Base-by-base conservation (phyloP, 2,888 invertebrate genomes). In the Cryptocephalus primarius region DNA sequence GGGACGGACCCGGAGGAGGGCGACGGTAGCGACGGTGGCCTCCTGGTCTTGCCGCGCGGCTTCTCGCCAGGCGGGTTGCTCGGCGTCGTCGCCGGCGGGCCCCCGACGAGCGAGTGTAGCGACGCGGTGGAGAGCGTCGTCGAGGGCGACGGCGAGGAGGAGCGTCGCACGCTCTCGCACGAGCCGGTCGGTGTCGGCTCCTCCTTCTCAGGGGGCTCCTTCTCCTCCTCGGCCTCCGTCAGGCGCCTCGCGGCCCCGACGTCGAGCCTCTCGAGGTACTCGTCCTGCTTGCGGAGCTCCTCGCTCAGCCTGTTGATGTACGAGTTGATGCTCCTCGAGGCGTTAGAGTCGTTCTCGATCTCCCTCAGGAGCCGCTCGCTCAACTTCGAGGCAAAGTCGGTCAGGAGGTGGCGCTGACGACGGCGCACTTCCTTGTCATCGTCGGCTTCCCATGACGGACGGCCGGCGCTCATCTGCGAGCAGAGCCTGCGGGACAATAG, bases 301-400 rank as follows among this genome's bases (percentile, higher is more conserved):
- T 75, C 75, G 56, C 75, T 78, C 41, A 79, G 65, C 63, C 78
- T 74, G 60, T 73, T 75, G 42, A 77, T 71, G 55, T 79, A 78
- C 50, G 75, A 73, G 55, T 73, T 72, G 34, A 51, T 51, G 11
- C 55, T 44, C 70, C 69, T 66, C 72, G 74, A 48, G 71, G 68
- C 63, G 70, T 72, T 53, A 70, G 72, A 53, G 71, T 79, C 65
- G 69, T 76, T 65, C 61, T 88, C 86, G 52, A 88, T 81, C 69
- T 88, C 87, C 53, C 83, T 81, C 46, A 87, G 74, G 50, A 89
- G 70, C 64, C 87, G 87, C 61, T 86, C 86, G 61, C 85, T 85
- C n/a, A 88, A 70, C 62, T 84, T 82, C 61, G 88, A 88, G 1
- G 88, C 87, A 59, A 88, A 87, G 59, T 87, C 85, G 2, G 82